Conservation (phyloP, 2,888 invertebrate species). For the Aleiodes alternator region DNA sequence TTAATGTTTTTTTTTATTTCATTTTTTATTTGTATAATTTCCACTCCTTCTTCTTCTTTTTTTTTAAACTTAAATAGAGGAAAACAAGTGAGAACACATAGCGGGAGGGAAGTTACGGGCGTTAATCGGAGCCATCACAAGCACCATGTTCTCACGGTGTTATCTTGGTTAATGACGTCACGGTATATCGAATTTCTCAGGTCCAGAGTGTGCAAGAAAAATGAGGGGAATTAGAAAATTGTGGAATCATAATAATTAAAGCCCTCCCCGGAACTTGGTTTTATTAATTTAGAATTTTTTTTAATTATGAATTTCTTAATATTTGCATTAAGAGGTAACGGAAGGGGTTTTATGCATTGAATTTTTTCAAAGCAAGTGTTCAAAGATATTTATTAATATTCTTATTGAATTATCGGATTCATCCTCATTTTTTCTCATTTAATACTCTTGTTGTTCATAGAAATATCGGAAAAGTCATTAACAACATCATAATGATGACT, state of each 20-base stretch:
- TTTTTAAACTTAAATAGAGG: not conserved
- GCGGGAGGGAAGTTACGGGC: slow-evolving; percentile 56
- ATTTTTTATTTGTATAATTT: slow-evolving; percentile 4
- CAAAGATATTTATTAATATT: too few species aligned
- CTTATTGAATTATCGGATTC: too few species aligned
- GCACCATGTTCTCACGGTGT: slow-evolving; percentile 57
- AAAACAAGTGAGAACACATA: slow-evolving; percentile 31
- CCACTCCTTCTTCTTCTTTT: not conserved
- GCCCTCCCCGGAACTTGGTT: slow-evolving; percentile 44
- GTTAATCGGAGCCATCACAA: slow-evolving; percentile 52
- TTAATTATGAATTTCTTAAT: slow-evolving; percentile 33
- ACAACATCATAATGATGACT: too few species aligned
- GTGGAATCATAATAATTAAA: slow-evolving; percentile 41
- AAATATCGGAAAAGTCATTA: too few species aligned
- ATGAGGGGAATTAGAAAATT: slow-evolving; percentile 46
- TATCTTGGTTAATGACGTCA: slow-evolving; percentile 59
- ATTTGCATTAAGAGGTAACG: slow-evolving; percentile 10
- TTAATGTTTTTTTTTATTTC: slow-evolving; percentile 24
- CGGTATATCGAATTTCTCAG: slow-evolving; percentile 58
- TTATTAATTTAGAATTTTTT: slow-evolving; percentile 36
- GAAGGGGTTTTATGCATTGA: too few species aligned
- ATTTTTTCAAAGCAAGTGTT: too few species aligned
- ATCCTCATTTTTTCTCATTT: too few species aligned
- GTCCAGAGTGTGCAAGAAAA: slow-evolving; percentile 44
- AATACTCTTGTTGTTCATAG: too few species aligned